phyloP scores from a whole-genome alignment of 2,888 invertebrate species.

The Drosophila algonquin region DNA sequence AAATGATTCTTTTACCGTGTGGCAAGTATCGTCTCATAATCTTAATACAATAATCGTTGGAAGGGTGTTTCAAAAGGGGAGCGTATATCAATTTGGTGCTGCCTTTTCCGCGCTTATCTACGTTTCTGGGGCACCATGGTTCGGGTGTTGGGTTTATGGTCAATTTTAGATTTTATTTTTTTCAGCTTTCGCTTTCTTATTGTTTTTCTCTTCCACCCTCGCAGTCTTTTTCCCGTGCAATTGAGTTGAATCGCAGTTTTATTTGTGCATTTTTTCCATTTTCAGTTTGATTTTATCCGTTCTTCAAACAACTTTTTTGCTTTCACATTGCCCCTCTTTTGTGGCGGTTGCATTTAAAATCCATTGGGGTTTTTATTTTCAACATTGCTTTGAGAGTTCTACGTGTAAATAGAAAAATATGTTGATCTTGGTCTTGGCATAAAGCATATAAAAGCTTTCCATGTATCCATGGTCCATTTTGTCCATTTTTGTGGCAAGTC shows the following conservation, averaged over 20 bases:
- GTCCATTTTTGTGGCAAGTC: no score
- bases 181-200: conserved; percentile 30
- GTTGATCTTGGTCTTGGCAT: not conserved
- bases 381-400: conserved; percentile 11
- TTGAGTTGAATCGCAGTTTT: conserved; percentile 36
- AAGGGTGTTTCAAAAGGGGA: conserved; percentile 18
- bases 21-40: not conserved
- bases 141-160: conserved; percentile 44
- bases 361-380: conserved; percentile 43
- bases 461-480: no score
- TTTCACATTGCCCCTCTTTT: conserved; percentile 47
- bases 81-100: conserved; percentile 67
- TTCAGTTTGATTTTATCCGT: conserved; percentile 52
- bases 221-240: no score
- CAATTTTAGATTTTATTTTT: conserved; percentile 56
- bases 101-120: conserved; percentile 52
- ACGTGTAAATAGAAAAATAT: conserved; percentile 1
- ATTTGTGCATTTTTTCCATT: conserved; percentile 51
- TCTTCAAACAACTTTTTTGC: conserved; percentile 48
- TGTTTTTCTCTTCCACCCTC: conserved; percentile 12
- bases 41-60: not conserved
- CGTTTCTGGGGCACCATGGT: conserved; percentile 17
- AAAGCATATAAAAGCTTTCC: not conserved
- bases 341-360: conserved; percentile 44
- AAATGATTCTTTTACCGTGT: not conserved